Evolutionary conservation across 35 echinoderm and acorn worm genomes (phyloP), one percentile per base, ranked within the genome.

Genomic region (Ptychodera flava): DNA sequence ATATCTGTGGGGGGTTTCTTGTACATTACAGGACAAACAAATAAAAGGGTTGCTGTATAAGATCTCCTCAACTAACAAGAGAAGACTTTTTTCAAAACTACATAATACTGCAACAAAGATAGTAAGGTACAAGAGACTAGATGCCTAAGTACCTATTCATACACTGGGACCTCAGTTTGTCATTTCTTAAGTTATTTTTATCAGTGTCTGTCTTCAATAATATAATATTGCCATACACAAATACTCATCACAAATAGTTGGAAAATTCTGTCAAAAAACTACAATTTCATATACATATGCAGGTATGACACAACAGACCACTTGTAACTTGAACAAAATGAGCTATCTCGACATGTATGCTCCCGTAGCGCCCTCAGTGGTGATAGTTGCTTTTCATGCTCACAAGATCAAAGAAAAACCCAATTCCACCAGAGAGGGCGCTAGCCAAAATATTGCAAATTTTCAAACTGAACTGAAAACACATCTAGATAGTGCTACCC

Each of bases 191-290:
- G 22, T 12, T 6, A 64, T 64, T 12, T 22, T 64, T 22, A 12
- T 64, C 45, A 6, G 6, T 6, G 45, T 64, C 45, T 12, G 22
- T 64, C 45, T 64, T 64, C 45, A 64, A 64, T 64, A 64, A 64
- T 64, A 64, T 64, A 64, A 64, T 64, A 64, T 64, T 64, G 45
- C 45, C 45, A 64, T 64, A 64, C 45, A 64, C 45, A 64, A 64
- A 64, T 64, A 64, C 6, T 64, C 22, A 64, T 64, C 45, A 64
- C 45, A 64, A 64, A 64, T 22, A 64, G 45, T 64, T 64, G 45
- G n/a, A n/a, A n/a, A 12, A 64, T 64, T 64, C 22, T 64, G 45
- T 64, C 45, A n/a, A 64, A 64, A 64, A 64, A 12, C 45, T 64
- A 64, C 45, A 64, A 64, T 64, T 6, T 64, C 45, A 6, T 64